Percentiles rank a stretch among this genome's conserved stretches.
These are phyloP conservation scores for Diploscapter pachys DNA, from an alignment of 1,140 invertebrate genomes.

Conservation along the genomic window DNA sequence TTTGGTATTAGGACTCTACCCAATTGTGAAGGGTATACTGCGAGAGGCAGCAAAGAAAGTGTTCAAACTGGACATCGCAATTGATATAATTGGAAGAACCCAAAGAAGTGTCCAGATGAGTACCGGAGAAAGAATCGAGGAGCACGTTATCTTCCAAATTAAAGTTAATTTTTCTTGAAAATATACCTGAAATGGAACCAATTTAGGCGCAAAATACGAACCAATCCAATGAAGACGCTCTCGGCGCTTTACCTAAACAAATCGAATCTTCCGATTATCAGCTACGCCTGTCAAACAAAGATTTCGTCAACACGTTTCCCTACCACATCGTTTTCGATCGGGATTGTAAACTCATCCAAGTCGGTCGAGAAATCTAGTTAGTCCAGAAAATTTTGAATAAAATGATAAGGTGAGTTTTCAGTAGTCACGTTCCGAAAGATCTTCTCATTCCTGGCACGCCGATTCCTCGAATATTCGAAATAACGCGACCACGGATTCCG, in stretches of 20 bases:
- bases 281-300: slow-evolving; percentile 11
- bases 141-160: slow-evolving; percentile 40
- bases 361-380: slow-evolving; percentile 51
- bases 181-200: background rate
- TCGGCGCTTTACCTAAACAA: background rate
- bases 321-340: slow-evolving; percentile 61
- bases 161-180: slow-evolving; percentile 18
- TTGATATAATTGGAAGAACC: slow-evolving; percentile 47
- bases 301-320: slow-evolving; percentile 50
- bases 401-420: slow-evolving; percentile 20
- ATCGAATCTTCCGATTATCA: slow-evolving; percentile 1
- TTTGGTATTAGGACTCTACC: slow-evolving; percentile 46
- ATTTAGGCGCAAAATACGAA: slow-evolving; percentile 9
- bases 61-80: slow-evolving; percentile 54
- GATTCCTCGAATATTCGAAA: slow-evolving; percentile 51
- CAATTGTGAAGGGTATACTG: slow-evolving; percentile 60
- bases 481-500: slow-evolving; percentile 53
- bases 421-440: slow-evolving; percentile 45
- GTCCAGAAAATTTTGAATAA: background rate
- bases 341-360: slow-evolving; percentile 48
- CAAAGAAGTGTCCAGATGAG: slow-evolving; percentile 38
- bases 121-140: slow-evolving; percentile 37
- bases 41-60: slow-evolving; percentile 52
- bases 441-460: slow-evolving; percentile 50
- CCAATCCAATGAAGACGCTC: background rate